Conservation (phyloP, 2,888 invertebrate species). For the Teleogryllus oceanicus region DNA sequence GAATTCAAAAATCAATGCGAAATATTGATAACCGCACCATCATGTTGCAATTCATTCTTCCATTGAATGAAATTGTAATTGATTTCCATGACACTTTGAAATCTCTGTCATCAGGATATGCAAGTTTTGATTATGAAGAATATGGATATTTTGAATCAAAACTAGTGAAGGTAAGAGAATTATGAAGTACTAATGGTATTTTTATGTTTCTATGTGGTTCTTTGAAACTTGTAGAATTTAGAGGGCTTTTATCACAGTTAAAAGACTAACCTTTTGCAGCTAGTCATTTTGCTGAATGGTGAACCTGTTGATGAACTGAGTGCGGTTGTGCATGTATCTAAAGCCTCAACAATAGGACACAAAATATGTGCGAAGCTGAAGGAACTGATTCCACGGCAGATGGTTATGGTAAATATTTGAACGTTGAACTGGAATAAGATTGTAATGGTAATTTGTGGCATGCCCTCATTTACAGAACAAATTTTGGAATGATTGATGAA, state of each 20-base stretch:
- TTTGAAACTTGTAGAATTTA: background rate
- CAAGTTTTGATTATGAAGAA: conserved; percentile 91
- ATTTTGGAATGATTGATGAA: too few relatives aligned
- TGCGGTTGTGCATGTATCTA: conserved; percentile 71
- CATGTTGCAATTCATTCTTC: conserved; percentile 77
- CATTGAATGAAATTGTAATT: conserved; percentile 87
- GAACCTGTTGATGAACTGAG: conserved; percentile 77
- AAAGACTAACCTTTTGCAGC: conserved; percentile 50
- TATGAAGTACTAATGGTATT: background rate
- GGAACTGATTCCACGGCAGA: conserved; percentile 84
- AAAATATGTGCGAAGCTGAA: conserved; percentile 70
- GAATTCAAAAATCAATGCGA: conserved; percentile 62
- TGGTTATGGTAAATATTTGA: conserved; percentile 55
- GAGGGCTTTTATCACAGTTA: background rate
- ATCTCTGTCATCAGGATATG: conserved; percentile 88
- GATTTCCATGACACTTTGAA: conserved; percentile 94
- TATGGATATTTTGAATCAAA: conserved; percentile 71
- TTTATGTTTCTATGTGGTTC: conserved; percentile 22
- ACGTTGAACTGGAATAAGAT: too few relatives aligned
- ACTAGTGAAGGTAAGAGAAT: conserved; percentile 64
- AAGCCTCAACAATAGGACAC: conserved; percentile 62
- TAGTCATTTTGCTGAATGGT: conserved; percentile 77
- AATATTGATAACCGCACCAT: conserved; percentile 81
- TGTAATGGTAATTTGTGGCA: too few relatives aligned
- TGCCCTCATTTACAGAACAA: too few relatives aligned